Base-by-base conservation (phyloP, 2,888 invertebrate genomes). In the Lobophora halterata region DNA sequence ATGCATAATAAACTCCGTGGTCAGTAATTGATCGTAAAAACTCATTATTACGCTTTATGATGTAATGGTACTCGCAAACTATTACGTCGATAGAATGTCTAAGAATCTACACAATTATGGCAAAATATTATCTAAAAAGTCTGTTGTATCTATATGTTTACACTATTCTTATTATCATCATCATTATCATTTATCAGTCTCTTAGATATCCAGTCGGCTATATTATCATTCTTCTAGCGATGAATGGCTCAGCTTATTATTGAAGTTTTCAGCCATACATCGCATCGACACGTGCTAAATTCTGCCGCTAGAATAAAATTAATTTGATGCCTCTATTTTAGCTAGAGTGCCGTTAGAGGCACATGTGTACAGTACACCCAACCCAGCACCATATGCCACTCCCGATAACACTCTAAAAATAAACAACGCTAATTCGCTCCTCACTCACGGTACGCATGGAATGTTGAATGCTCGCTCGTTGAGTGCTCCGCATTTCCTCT, bases 341-440 rank as follows among this genome's bases (percentile, higher is more conserved):
- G 28, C 18, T 13, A 10, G 34, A 46, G 26, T 56, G 58, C 63
- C 56, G 59, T 60, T 63, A 60, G 58, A 58, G 60, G 52, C 64
- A 66, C 75, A 77, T 78, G 67, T 79, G 75, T 61, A 58, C 57
- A n/a, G n/a, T n/a, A n/a, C n/a, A n/a, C n/a, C n/a, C n/a, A n/a
- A n/a, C n/a, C 58, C 58, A 60, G 65, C 55, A 66, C 63, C 71
- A 70, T 59, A 62, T 70, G 71, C 58, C n/a, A 58, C 61, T 61
- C 61, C 57, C 68, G 76, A 78, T 79, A 78, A 72, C 68, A 64
- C 57, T 68, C 68, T 64, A 55, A 74, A 79, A 78, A 78, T 78
- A 76, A 68, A 69, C 62, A 49, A 60, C 64, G 68, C 71, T 78
- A 74, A 76, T 74, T 71, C 70, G 65, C 70, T 72, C 67, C 58